Evolutionary conservation across 2,888 invertebrate species (phyloP), one percentile per base, ranked within the genome.

Genomic region (Himalopsyche tibetana): DNA sequence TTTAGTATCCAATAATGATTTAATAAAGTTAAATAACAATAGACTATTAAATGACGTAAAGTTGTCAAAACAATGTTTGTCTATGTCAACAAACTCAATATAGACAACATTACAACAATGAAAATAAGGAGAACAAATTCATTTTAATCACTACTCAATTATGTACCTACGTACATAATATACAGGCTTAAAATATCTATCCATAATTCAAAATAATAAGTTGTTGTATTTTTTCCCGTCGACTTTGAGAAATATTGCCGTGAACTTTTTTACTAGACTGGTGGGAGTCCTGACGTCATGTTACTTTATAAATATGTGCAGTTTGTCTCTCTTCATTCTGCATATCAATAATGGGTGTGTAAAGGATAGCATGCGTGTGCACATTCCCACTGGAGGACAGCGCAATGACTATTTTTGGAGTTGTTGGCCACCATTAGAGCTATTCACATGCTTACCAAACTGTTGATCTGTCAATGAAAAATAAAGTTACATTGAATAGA

Each of bases 321-420:
- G 74, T 74, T 74, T 51, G 55, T 84, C 84, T 84, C 74, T 86
- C 15, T 56, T 74, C 81, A n/a, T 80, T 85, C 80, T 74, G 74
- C 74, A 28, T 36, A 38, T 74, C 36, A 36, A 36, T 36, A 74
- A 74, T 45, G 55, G 28, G 84, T 51, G 86, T 12, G 82, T 84
- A 82, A 38, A 82, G 79, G 86, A 86, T 79, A 55, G 86, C 55
- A 55, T 40, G 82, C 74, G 55, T 40, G 74, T 82, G 55, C 80
- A 83, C 82, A 38, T 19, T 82, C 82, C 19, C 51, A 36, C 69
- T 83, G 83, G 56, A 69, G 69, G 81, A 28, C 86, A 81, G 85
- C 88, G 85, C 83, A 85, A 83, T 88, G 56, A 55, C 88, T 88
- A 88, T 88, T 88, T 88, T 88, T 87, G 88, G 88, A 87, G 87